Base-by-base conservation (phyloP, 2,888 invertebrate genomes). In the Melanostoma mellinum region DNA sequence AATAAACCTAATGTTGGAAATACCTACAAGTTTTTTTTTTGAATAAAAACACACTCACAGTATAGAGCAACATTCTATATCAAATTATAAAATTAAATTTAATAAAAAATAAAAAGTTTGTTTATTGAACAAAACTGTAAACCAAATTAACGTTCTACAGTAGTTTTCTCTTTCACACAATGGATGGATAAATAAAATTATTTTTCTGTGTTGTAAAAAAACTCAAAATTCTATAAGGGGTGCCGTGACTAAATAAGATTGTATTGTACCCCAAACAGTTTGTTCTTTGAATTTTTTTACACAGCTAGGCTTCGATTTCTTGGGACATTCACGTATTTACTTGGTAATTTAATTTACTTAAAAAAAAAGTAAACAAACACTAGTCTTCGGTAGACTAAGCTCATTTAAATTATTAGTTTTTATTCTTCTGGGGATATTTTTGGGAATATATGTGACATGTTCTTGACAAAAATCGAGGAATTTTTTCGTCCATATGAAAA, bases 231-330 rank as follows among this genome's bases (percentile, higher is more conserved):
- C 8, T 63, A 58, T 68, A 50, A 79, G 71, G 82, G 79, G 77
- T 82, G 74, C 60, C 30, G 53, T 67, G 53, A 71, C 67, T 79
- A 65, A 20, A 63, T 35, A 65, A 36, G 33, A 53, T 60, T 60
- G 20, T 74, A 48, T 52, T 52, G 33, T 38, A 78, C 74, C 84
- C 78, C 71, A 44, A 67, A 72, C 36, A 67, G 65, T 58, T 58
- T 63, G 36, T 55, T 73, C 48, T 73, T 81, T 77, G 77, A 76
- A 68, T 73, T 69, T 76, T 73, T 75, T 80, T 71, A 76, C 72
- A 81, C 71, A 76, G 75, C 73, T 86, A 89, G 91, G 90, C 90
- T 88, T 90, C 88, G 91, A 91, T 91, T 91, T 91, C 91, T 91
- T 91, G 91, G 90, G 90, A 86, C 71, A 81, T 85, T 68, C 73